Percentiles rank a stretch among this genome's conserved stretches.
phyloP scores from a whole-genome alignment of 2,113 vertebrate genomes.

The Stegastes partitus region DNA sequence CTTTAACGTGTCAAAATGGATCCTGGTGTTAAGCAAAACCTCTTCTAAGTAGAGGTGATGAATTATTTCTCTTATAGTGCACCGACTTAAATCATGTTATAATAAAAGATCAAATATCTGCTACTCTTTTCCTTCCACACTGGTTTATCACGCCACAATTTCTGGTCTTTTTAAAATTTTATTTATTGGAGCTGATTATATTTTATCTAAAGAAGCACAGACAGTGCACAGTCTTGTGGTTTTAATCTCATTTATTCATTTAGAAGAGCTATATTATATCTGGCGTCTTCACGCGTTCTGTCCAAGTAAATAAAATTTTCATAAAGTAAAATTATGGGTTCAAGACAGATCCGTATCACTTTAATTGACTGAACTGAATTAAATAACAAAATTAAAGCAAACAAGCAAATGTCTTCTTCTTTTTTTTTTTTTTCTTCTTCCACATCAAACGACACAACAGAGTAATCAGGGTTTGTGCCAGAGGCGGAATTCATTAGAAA shows the following conservation, averaged over 20 bases:
- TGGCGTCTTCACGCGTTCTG: conserved; percentile 31
- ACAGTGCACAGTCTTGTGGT: conserved; percentile 31
- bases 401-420: conserved; percentile 10
- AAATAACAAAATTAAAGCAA: conserved; percentile 42
- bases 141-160: neutral
- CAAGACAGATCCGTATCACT: conserved; percentile 59
- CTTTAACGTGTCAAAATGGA: neutral
- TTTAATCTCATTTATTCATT: conserved; percentile 43
- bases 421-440: conserved; percentile 15
- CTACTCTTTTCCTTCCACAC: neutral
- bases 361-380: conserved; percentile 46
- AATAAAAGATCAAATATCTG: neutral
- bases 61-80: neutral
- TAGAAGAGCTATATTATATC: conserved; percentile 19
- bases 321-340: conserved; percentile 56
- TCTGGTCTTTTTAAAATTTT: neutral
- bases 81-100: neutral
- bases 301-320: conserved; percentile 33
- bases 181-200: conserved; percentile 9
- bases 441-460: conserved; percentile 59
- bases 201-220: conserved; percentile 7
- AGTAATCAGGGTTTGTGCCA: conserved; percentile 30
- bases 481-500: conserved; percentile 57
- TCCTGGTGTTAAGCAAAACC: neutral
- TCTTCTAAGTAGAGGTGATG: neutral